Evolutionary conservation across 2,888 invertebrate genomes (phyloP), one percentile per base, ranked within the genome.

Genomic region (Trachelus iudaicus): DNA sequence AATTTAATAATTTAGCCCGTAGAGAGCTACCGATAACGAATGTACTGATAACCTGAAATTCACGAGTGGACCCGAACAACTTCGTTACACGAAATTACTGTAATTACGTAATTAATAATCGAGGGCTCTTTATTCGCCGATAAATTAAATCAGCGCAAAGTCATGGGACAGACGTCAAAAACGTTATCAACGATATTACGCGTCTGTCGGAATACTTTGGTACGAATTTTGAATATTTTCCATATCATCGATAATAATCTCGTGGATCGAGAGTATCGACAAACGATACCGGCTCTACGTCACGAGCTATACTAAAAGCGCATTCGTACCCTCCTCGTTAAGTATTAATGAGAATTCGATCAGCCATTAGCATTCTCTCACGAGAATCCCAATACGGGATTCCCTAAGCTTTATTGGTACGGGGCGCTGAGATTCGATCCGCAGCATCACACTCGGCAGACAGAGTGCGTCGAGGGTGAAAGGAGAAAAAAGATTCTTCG

Each of bases 351-450:
- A 30, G 69, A 69, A 73, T 9, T n/a, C 77, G 74, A 77, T 77
- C 74, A 35, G 69, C 69, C 69, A 68, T 77, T 77, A 77, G 69
- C 69, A 69, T 30, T 77, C 69, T 73, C 68, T 74, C 74, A 74
- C 33, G 73, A 77, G 77, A 77, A 37, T 77, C 74, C 56, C 31
- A n/a, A 12, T 35, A 9, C 35, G 73, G n/a, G 34, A 40, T 31
- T 76, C 30, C 23, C 56, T 56, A 56, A 56, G 56, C 56, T 56
- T 56, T 56, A 56, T 56, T 23, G 9, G 2, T 23, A 9, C 56
- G 56, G 56, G 56, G 56, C 23, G 9, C 4, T 1, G 23, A 56
- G 56, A 56, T 56, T 23, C 56, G 56, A 56, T 56, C 9, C 9
- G 56, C 23, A 23, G 56, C 56, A 23, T 56, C 56, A 1, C 56